These are phyloP conservation scores for Leptarthrus brevirostris DNA, from an alignment of 2,888 invertebrate species.

Conservation along the genomic window DNA sequence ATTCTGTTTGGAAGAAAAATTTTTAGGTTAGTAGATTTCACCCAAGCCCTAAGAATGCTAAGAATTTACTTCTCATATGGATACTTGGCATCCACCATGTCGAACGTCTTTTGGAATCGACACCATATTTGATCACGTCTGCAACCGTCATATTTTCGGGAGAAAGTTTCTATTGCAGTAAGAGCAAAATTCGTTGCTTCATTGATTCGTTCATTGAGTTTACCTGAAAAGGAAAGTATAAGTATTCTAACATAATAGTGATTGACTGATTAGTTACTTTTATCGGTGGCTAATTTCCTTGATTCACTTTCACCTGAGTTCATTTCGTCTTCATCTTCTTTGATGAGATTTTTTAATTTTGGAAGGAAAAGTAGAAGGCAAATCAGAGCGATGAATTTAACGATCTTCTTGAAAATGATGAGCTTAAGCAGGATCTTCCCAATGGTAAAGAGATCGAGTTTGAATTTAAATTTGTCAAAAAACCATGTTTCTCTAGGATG, in stretches of 20 bases:
- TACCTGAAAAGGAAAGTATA: constrained; percentile 56
- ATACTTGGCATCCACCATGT: constrained; percentile 53
- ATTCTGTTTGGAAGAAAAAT: constrained; percentile 35
- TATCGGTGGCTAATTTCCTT: constrained; percentile 59
- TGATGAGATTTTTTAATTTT: constrained; percentile 68
- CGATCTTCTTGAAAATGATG: constrained; percentile 83
- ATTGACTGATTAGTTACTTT: constrained; percentile 56
- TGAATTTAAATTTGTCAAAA: constrained; percentile 76
- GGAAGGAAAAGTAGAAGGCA: constrained; percentile 82
- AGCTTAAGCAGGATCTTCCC: constrained; percentile 81
- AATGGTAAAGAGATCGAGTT: constrained; percentile 77
- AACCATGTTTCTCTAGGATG: constrained; percentile 67
- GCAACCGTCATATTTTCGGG: constrained; percentile 53
- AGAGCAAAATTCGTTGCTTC: constrained; percentile 68
- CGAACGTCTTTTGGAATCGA: constrained; percentile 51
- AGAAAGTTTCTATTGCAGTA: constrained; percentile 59
- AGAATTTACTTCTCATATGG: constrained; percentile 53
- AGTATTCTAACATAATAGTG: not conserved
- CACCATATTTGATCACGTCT: constrained; percentile 54
- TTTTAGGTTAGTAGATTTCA: constrained; percentile 10
- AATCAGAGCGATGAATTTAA: constrained; percentile 81
- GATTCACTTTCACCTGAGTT: not conserved
- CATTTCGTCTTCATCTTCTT: constrained; percentile 59
- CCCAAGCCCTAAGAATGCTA: not conserved
- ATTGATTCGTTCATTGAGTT: constrained; percentile 67